Evolutionary conservation across 1,140 invertebrate genomes (phyloP).

Genomic region (Neodiprion fabricii): DNA sequence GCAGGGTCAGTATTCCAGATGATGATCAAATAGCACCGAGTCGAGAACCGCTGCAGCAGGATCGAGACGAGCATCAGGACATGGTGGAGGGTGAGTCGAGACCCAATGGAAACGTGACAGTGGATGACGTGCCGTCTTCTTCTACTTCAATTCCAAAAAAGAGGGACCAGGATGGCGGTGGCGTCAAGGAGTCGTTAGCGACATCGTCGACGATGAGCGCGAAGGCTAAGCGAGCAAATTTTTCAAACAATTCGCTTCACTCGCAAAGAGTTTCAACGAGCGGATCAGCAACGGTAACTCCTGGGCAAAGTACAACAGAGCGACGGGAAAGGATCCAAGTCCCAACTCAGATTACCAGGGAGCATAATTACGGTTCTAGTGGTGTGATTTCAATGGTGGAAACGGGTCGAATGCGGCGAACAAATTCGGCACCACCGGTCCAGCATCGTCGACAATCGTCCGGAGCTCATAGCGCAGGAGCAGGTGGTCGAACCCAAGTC

Average conservation of each 20-base stretch:
- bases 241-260: slow-evolving; percentile 14
- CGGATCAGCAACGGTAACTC: neutral
- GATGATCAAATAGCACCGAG: neutral
- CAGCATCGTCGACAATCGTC: slow-evolving; percentile 20
- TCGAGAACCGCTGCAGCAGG: neutral
- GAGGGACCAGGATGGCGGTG: neutral
- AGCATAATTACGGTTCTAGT: too few species aligned
- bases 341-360: too few species aligned
- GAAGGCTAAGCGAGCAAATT: slow-evolving; percentile 1
- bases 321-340: neutral
- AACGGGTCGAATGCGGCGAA: slow-evolving; percentile 33
- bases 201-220: neutral
- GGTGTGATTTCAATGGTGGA: neutral
- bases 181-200: neutral
- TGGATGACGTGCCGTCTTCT: neutral
- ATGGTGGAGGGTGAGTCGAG: neutral
- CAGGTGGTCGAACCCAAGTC: slow-evolving; percentile 34
- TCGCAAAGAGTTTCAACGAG: slow-evolving; percentile 8
- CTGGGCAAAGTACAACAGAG: too few species aligned
- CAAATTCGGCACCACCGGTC: slow-evolving; percentile 49
- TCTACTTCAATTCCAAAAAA: neutral
- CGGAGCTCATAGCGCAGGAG: slow-evolving; percentile 27
- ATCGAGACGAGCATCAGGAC: neutral
- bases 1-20: neutral
- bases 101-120: neutral